Evolutionary conservation across 2,888 invertebrate species (phyloP).

Genomic region (Callinectes sapidus): DNA sequence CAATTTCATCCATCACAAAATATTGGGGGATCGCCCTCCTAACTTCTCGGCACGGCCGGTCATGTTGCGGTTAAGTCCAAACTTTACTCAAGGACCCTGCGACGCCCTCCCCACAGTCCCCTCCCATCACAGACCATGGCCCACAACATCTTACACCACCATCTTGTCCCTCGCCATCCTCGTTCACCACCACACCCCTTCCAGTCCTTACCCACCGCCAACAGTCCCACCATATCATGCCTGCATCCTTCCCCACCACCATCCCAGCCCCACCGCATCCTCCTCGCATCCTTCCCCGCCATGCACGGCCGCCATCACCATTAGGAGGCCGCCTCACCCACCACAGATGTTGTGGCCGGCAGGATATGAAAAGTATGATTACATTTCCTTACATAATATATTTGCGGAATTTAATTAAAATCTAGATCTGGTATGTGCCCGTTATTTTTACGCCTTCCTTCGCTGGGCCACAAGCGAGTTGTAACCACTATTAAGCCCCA

Average conservation of each 20-base stretch:
- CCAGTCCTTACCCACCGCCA: no score
- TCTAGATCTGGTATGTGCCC: background rate
- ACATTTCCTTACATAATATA: constrained; percentile 24
- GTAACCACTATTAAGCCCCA: background rate
- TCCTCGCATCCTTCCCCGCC: background rate
- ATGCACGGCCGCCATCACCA: constrained; percentile 25
- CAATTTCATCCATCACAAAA: constrained; percentile 36
- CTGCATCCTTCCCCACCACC: background rate
- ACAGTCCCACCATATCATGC: background rate
- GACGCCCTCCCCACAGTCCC: background rate
- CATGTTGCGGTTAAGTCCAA: background rate
- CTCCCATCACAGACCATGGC: background rate
- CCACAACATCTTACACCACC: background rate
- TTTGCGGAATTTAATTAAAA: constrained; percentile 15
- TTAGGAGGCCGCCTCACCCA: background rate
- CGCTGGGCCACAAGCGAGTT: background rate
- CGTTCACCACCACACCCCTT: background rate
- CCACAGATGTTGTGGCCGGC: background rate
- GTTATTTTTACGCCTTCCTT: background rate
- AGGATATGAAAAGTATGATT: constrained; percentile 30
- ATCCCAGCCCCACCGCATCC: background rate
- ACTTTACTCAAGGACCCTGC: constrained; percentile 18
- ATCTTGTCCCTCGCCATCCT: background rate
- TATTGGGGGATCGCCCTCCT: constrained; percentile 25
- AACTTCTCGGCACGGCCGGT: background rate